These are phyloP conservation scores for Heliconius hewitsoni DNA, from an alignment of 1,140 invertebrate species.

Conservation along the genomic window DNA sequence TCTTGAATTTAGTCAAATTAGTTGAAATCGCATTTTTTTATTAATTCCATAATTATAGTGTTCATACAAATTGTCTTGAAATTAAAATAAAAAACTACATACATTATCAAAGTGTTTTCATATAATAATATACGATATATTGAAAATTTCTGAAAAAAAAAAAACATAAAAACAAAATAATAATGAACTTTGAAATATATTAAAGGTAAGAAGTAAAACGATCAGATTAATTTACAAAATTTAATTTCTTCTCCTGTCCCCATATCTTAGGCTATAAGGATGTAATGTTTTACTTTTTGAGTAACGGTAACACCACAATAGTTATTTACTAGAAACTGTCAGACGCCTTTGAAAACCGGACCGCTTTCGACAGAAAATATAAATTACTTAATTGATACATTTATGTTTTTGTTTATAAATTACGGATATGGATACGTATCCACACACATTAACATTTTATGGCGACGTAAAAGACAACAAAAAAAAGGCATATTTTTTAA, in stretches of 20 bases:
- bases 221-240: slow-evolving; percentile 77
- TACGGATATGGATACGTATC: neutral
- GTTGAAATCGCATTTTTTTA: too few species aligned
- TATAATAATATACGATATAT: too few species aligned
- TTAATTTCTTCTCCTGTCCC: slow-evolving; percentile 76
- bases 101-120: too few species aligned
- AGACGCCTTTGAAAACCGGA: slow-evolving; percentile 25
- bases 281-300: slow-evolving; percentile 70
- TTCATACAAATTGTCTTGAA: too few species aligned
- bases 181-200: neutral
- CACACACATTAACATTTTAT: neutral
- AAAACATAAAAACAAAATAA: neutral
- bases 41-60: too few species aligned
- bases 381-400: neutral
- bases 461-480: neutral
- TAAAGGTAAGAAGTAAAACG: slow-evolving; percentile 52
- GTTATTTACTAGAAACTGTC: slow-evolving; percentile 60
- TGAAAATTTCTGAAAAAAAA: too few species aligned
- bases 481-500: neutral
- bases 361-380: slow-evolving; percentile 44
- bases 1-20: too few species aligned
- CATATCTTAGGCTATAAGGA: slow-evolving; percentile 74
- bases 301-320: slow-evolving; percentile 77
- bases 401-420: neutral
- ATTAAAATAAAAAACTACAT: too few species aligned